These are phyloP conservation scores for Cepaea hortensis DNA, from an alignment of 2,888 invertebrate species.

Conservation along the genomic window DNA sequence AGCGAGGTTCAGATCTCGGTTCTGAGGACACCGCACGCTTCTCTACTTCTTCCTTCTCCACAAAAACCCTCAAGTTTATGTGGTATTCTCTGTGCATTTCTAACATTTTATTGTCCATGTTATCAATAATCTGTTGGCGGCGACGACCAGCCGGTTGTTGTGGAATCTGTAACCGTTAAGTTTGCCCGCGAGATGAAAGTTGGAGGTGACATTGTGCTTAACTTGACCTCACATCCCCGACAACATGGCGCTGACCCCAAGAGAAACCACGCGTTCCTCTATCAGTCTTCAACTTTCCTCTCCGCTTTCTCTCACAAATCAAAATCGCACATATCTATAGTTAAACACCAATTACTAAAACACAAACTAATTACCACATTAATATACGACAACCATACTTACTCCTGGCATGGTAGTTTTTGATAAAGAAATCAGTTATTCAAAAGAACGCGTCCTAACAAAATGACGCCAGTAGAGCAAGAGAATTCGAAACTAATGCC, in stretches of 20 bases:
- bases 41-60: no score
- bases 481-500: slow-evolving; percentile 29
- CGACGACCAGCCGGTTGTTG: no score
- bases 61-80: no score
- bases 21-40: no score
- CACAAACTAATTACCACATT: background rate
- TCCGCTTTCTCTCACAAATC: background rate
- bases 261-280: slow-evolving; percentile 37
- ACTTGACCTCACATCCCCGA: slow-evolving; percentile 23
- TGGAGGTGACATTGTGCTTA: slow-evolving; percentile 36
- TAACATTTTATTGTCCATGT: no score
- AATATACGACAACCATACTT: slow-evolving; percentile 16
- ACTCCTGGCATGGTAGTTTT: slow-evolving; percentile 43
- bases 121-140: no score
- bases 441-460: slow-evolving; percentile 34
- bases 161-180: no score
- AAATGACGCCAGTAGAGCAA: slow-evolving; percentile 43
- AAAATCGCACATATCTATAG: background rate
- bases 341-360: background rate
- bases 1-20: no score
- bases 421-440: slow-evolving; percentile 16
- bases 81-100: no score
- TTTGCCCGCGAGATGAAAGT: background rate
- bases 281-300: slow-evolving; percentile 6
- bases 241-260: slow-evolving; percentile 40